Evolutionary conservation across 2,113 vertebrate genomes (phyloP), one percentile per base, ranked within the genome.

Genomic region (Neodon shergylaensis): DNA sequence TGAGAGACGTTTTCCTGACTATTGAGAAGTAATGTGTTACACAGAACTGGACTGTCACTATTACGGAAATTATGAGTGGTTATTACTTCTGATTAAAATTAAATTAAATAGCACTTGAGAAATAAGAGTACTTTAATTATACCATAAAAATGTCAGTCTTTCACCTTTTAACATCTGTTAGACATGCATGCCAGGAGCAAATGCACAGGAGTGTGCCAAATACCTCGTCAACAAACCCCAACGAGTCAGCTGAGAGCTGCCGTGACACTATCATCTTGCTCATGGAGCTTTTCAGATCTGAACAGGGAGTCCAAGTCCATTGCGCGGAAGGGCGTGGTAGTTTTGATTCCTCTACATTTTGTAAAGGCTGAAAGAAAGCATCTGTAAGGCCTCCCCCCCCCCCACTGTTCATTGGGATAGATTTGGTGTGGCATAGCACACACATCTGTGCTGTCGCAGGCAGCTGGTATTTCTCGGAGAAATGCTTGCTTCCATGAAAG

Each of bases 81-180:
- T 98, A 98, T 98, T 98, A 97, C 91, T 98, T 97, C 97, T 98
- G 97, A 98, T 98, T 98, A 98, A 98, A 98, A 98, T 98, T 97
- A 97, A 98, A 98, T 98, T 98, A 98, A 98, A 98, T 94, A 97
- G 92, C 97, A 96, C 97, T 98, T 98, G 96, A 98, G 97, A 98
- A 97, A 94, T 95, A 94, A 98, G 72, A 97, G 65, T 95, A 95
- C 97, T 97, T 98, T 98, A 98, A 98, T 98, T 98, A 98, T 95
- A 88, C 77, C 96, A 97, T 97, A 97, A 98, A 98, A 98, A 82
- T 97, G 97, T 97, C 97, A 98, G 93, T 31, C 79, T 98, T 97
- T 98, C 97, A 96, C 98, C 98, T 90, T 98, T 97, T 97, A 98
- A 98, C 98, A 98, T 98, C 98, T 98, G 98, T 93, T 98, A 94